Percentiles rank a stretch among this genome's conserved stretches.
Conservation (phyloP, 2,113 vertebrate species). For the Psettodes erumei region DNA sequence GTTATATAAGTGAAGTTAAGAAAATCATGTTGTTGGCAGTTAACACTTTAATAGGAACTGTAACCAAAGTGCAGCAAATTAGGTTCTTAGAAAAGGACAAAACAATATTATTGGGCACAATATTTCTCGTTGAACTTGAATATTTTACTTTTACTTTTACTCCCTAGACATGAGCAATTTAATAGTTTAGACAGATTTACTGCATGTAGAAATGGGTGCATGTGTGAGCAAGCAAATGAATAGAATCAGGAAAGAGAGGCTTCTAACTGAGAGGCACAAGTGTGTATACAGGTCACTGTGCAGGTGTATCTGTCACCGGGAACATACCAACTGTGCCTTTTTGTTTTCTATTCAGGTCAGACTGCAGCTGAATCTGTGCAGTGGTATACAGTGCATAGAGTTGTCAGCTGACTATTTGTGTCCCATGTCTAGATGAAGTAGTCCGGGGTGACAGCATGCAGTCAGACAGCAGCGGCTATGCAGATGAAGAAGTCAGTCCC, state of each 20-base stretch:
- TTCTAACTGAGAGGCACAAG: background rate
- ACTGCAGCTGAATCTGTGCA: conserved; percentile 12
- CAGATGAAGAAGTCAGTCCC: conserved; percentile 72
- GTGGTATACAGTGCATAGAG: background rate
- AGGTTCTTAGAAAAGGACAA: too few relatives aligned
- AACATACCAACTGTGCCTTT: conserved; percentile 3
- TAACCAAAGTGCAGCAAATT: background rate
- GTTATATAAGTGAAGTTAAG: background rate
- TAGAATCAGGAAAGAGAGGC: background rate
- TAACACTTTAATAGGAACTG: background rate
- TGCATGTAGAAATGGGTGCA: background rate
- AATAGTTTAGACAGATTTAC: background rate
- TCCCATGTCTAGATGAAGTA: conserved; percentile 63
- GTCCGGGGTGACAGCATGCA: conserved; percentile 81
- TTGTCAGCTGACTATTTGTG: conserved; percentile 20
- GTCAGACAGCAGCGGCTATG: conserved; percentile 85
- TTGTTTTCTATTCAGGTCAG: conserved; percentile 36
- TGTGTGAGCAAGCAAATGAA: background rate
- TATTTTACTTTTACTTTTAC: background rate
- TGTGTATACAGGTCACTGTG: background rate
- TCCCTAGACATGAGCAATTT: background rate
- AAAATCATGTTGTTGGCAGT: background rate
- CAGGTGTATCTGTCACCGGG: conserved; percentile 10
- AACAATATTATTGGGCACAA: too few relatives aligned
- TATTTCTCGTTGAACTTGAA: background rate